phyloP scores from a whole-genome alignment of 92 coral and sea anemone species.

The Porites divaricata region DNA sequence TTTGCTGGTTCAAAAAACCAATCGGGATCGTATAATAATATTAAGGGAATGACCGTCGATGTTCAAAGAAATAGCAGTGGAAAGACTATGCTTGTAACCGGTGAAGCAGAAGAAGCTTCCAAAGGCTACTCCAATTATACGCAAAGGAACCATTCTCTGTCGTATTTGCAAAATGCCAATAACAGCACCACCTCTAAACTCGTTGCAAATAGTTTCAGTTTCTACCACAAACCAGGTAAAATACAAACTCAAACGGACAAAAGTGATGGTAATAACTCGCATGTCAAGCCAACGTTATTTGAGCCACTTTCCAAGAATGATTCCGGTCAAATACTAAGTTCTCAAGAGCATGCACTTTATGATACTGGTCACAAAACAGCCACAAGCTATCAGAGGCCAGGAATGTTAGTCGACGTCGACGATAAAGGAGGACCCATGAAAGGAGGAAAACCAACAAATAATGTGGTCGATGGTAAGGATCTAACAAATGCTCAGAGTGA shows the following conservation, averaged over 20 bases:
- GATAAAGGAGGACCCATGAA: neutral
- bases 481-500: neutral
- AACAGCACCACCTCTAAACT: neutral
- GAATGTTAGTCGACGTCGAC: neutral
- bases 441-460: neutral
- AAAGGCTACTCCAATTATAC: neutral
- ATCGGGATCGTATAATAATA: neutral
- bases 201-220: too few species aligned
- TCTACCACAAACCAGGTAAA: neutral
- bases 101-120: slow-evolving; percentile 34
- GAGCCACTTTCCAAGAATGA: neutral
- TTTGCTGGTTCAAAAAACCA: neutral
- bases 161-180: neutral
- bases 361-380: too few species aligned
- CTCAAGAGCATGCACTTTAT: too few species aligned
- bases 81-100: neutral
- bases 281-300: neutral
- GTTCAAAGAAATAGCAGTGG: neutral
- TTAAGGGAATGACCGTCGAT: neutral
- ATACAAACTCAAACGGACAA: neutral
- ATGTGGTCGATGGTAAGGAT: neutral
- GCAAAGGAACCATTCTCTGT: neutral
- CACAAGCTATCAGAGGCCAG: neutral
- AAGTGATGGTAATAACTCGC: neutral
- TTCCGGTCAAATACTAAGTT: neutral